Conservation (phyloP, 2,797 vertebrate genomes). For the Limosa lapponica region DNA sequence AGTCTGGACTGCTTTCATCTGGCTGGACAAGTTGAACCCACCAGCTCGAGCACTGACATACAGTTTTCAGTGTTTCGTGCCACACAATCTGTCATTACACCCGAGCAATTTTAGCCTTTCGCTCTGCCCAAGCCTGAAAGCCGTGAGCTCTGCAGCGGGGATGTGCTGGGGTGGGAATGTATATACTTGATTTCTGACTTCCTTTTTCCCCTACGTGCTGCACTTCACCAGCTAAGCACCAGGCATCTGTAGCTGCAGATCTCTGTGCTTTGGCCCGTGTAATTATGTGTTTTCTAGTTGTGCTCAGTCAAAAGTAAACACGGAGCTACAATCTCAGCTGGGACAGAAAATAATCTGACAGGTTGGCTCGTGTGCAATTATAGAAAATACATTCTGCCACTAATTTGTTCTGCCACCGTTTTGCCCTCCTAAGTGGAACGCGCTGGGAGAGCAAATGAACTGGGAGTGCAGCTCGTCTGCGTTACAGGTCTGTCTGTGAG, state of each 20-base stretch:
- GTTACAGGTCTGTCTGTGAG: rapidly evolving
- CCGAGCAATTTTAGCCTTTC: not conserved
- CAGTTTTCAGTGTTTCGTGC: not conserved
- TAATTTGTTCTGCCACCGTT: not conserved
- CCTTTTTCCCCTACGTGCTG: not conserved
- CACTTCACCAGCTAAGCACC: not conserved
- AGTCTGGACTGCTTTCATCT: slow-evolving; percentile 34
- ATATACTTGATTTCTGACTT: not conserved
- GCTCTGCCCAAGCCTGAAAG: not conserved
- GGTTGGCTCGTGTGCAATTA: not conserved
- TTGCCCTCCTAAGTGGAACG: not conserved
- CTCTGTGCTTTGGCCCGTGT: not conserved
- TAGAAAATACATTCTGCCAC: not conserved
- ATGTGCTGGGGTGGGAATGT: not conserved
- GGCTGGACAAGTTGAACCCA: not conserved
- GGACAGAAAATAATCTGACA: not conserved
- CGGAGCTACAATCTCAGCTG: not conserved
- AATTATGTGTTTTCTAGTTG: not conserved
- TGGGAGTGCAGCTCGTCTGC: rapidly evolving
- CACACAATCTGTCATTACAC: not conserved
- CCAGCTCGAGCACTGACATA: not conserved
- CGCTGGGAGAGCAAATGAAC: not conserved
- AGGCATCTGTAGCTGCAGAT: not conserved
- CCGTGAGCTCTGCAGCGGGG: not conserved
- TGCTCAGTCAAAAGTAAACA: not conserved